Percentiles rank a stretch among this genome's conserved stretches.
Evolutionary conservation across 2,797 vertebrate species (phyloP).

Genomic region (Pteronotus mesoamericanus): DNA sequence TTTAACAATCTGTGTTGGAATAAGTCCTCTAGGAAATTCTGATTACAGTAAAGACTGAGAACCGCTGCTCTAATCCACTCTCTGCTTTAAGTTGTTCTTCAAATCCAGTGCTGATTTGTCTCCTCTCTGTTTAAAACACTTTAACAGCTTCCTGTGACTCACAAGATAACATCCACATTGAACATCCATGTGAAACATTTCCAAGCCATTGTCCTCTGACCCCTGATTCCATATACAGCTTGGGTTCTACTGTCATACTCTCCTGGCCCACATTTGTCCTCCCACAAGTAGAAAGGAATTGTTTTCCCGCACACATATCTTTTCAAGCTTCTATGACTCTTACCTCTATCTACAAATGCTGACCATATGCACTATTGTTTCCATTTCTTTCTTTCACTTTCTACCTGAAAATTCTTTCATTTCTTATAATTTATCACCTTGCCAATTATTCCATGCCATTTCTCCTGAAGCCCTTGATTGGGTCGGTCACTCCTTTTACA

Average conservation of each 20-base stretch:
- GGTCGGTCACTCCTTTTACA: accelerated
- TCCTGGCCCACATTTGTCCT: neutral
- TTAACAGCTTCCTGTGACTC: no score
- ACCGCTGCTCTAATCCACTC: accelerated
- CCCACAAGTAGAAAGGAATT: neutral
- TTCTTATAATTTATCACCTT: neutral
- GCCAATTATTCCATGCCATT: neutral
- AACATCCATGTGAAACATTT: neutral
- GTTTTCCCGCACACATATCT: neutral
- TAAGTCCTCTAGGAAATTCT: neutral
- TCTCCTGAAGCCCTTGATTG: neutral
- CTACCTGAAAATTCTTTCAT: neutral
- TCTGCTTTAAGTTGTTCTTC: neutral
- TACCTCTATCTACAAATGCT: neutral
- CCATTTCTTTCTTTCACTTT: neutral
- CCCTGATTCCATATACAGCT: neutral
- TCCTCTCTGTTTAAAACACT: neutral
- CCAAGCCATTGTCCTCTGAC: neutral
- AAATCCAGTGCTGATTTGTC: neutral
- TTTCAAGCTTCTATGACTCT: neutral
- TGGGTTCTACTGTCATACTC: neutral
- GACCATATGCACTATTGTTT: neutral
- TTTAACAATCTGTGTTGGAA: no score
- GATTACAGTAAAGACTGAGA: neutral
- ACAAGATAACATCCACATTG: neutral